Evolutionary conservation across 2,113 vertebrate genomes (phyloP).

Genomic region (Rhineura floridana): DNA sequence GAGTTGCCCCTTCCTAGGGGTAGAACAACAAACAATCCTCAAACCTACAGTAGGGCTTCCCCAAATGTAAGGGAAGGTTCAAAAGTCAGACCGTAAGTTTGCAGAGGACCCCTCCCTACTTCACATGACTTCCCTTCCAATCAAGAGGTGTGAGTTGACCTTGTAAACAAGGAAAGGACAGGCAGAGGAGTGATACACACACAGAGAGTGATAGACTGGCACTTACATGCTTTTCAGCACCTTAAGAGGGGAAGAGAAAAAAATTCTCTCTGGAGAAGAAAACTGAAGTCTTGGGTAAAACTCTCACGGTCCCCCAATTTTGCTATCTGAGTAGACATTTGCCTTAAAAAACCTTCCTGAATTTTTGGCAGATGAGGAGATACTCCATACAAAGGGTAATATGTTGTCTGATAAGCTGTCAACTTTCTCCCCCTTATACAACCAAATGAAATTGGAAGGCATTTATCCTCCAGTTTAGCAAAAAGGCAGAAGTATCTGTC

Average conservation of each 20-base stretch:
- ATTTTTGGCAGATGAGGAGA: not conserved
- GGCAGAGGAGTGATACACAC: not conserved
- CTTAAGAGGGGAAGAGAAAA: not conserved
- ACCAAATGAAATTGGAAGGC: not conserved
- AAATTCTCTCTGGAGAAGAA: not conserved
- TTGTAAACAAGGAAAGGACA: not conserved
- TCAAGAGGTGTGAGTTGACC: not conserved
- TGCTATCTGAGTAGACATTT: not conserved
- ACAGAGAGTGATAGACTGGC: not conserved
- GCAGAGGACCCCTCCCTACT: not conserved
- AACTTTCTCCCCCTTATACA: not conserved
- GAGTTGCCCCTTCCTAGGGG: too few species aligned
- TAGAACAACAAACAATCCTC: not conserved
- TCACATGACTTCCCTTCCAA: not conserved
- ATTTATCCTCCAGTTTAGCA: too few species aligned
- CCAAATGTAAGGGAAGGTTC: not conserved
- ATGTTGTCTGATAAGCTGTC: not conserved
- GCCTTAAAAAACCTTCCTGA: not conserved
- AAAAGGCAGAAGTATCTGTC: too few species aligned
- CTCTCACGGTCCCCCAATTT: not conserved
- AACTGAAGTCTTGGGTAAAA: not conserved
- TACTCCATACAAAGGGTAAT: not conserved
- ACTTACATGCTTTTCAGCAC: not conserved
- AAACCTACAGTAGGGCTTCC: not conserved
- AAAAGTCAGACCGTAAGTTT: not conserved